Percentiles rank a stretch among this genome's conserved stretches.
These are phyloP conservation scores for Diplazon laetatorius DNA, from an alignment of 2,888 invertebrate genomes.

Conservation along the genomic window DNA sequence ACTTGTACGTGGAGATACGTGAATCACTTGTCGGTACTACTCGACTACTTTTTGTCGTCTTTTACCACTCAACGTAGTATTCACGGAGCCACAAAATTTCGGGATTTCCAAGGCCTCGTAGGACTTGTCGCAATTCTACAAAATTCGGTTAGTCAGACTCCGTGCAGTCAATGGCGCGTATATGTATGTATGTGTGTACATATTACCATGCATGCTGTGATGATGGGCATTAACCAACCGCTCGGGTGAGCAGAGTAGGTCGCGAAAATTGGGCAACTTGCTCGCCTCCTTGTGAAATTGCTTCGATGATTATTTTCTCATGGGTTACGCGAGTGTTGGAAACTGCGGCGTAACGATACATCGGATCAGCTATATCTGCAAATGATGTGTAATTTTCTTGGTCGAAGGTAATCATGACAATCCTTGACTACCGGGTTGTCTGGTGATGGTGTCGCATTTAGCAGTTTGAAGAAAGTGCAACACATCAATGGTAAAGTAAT, in stretches of 20 bases:
- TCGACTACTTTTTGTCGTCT: conserved; percentile 29
- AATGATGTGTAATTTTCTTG: conserved; percentile 45
- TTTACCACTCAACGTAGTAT: conserved; percentile 1
- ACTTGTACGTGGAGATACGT: conserved; percentile 38
- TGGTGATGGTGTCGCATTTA: too few species aligned
- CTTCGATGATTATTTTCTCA: conserved; percentile 43
- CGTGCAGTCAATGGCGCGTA: conserved; percentile 11
- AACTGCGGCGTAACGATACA: neutral
- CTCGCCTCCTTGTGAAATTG: conserved; percentile 49
- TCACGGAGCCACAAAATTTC: conserved; percentile 15
- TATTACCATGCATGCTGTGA: neutral
- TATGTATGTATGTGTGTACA: too few species aligned
- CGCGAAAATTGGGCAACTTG: conserved; percentile 24
- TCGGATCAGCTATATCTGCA: conserved; percentile 21
- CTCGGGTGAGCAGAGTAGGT: conserved; percentile 19
- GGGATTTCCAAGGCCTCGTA: conserved; percentile 15
- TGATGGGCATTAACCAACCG: conserved; percentile 1
- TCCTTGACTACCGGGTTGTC: too few species aligned
- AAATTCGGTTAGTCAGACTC: conserved; percentile 23
- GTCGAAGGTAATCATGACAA: too few species aligned
- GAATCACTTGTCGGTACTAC: conserved; percentile 35
- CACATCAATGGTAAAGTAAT: too few species aligned
- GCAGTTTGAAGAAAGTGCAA: too few species aligned
- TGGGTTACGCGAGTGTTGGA: conserved; percentile 7
- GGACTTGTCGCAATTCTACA: conserved; percentile 21